Evolutionary conservation across 2,797 vertebrate genomes (phyloP).

Genomic region (Malurus leucopterus): DNA sequence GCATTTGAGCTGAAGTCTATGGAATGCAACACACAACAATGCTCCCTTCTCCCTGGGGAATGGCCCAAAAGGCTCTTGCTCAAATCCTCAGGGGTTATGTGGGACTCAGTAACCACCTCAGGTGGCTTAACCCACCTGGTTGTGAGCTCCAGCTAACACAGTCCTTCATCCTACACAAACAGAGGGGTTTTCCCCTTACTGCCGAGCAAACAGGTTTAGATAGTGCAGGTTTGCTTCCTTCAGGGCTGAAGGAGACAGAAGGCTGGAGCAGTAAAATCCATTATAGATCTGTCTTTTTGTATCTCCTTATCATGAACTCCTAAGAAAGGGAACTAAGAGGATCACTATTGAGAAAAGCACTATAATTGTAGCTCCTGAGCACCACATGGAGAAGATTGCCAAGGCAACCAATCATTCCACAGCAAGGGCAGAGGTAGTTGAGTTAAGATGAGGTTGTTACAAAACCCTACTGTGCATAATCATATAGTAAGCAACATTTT

Average conservation of each 20-base stretch:
- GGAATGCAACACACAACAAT: background rate
- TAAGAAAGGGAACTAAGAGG: conserved; percentile 68
- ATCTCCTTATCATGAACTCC: conserved; percentile 64
- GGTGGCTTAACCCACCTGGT: background rate
- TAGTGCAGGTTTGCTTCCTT: conserved; percentile 13
- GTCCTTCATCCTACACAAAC: background rate
- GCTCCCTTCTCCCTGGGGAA: background rate
- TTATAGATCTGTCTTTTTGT: conserved; percentile 64
- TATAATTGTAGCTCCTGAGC: conserved; percentile 67
- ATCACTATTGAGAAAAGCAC: conserved; percentile 67
- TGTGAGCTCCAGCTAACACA: background rate
- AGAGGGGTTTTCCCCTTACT: conserved; percentile 3
- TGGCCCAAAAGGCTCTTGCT: background rate
- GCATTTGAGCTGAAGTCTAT: background rate
- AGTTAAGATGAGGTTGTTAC: conserved; percentile 63
- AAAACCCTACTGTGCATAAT: conserved; percentile 62
- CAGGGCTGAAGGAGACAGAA: background rate
- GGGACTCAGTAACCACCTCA: background rate
- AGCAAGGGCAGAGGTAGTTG: conserved; percentile 57
- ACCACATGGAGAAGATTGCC: conserved; percentile 50
- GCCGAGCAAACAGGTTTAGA: conserved; percentile 33
- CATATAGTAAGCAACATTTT: conserved; percentile 68
- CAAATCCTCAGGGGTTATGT: background rate
- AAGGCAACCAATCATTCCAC: conserved; percentile 69
- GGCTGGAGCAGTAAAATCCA: conserved; percentile 59